Evolutionary conservation across 2,113 vertebrate species (phyloP).

Genomic region (Lycocorax pyrrhopterus): DNA sequence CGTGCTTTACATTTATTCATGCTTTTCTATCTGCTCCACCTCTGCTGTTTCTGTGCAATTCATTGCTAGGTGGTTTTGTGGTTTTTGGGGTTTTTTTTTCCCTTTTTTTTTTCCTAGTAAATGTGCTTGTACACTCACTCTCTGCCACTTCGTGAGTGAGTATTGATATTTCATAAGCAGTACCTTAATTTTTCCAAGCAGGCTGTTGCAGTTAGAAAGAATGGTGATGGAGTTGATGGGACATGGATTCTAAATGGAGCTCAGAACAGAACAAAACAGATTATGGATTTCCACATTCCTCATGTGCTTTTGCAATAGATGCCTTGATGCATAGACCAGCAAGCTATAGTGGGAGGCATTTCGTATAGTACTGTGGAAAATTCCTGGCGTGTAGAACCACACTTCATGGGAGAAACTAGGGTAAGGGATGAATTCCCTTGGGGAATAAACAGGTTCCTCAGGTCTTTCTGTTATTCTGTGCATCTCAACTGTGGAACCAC

Average conservation of each 20-base stretch:
- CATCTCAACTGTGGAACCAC: not conserved
- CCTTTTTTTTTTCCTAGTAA: not conserved
- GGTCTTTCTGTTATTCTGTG: not conserved
- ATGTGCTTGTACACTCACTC: not conserved
- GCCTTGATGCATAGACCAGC: not conserved
- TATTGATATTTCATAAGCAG: not conserved
- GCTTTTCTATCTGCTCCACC: not conserved
- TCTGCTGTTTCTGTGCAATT: not conserved
- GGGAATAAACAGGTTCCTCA: not conserved
- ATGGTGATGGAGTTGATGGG: not conserved
- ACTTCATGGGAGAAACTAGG: not conserved
- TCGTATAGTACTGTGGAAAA: accelerated
- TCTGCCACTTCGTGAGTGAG: not conserved
- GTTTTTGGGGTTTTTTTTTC: accelerated
- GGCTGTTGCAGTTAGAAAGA: not conserved
- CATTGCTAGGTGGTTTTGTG: not conserved
- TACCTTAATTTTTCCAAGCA: not conserved
- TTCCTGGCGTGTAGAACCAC: not conserved
- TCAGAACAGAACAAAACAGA: not conserved
- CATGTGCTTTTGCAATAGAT: not conserved
- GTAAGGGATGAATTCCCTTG: not conserved
- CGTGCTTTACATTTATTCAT: not conserved
- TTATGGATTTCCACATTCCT: not conserved
- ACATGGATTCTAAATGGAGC: not conserved
- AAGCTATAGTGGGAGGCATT: not conserved